phyloP scores from a whole-genome alignment of 2,797 vertebrate species.

The Enteromius paludinosus region DNA sequence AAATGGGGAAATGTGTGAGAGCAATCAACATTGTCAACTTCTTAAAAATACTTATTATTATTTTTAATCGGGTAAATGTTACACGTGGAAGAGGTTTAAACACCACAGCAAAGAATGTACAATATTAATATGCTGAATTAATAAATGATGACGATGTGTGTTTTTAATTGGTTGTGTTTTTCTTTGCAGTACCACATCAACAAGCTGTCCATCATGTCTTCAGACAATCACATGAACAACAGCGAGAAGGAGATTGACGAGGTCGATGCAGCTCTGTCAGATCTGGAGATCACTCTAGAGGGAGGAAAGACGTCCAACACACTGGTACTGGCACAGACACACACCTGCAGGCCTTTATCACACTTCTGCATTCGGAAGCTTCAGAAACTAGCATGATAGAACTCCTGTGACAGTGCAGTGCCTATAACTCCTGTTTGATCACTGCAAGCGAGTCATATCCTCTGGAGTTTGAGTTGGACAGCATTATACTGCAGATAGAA shows the following conservation, averaged over 20 bases:
- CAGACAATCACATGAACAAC: slow-evolving; percentile 98
- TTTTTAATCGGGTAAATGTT: neutral
- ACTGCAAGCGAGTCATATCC: neutral
- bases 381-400: neutral
- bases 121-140: neutral
- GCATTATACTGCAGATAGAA: neutral
- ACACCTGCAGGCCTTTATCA: neutral
- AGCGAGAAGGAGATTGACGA: slow-evolving; percentile 99
- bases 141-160: neutral
- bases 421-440: neutral
- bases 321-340: slow-evolving; percentile 78
- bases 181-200: slow-evolving; percentile 95
- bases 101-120: no score
- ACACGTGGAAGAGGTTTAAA: neutral
- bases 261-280: slow-evolving; percentile 95
- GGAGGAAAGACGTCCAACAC: slow-evolving; percentile 96
- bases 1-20: neutral
- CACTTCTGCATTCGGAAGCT: neutral
- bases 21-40: neutral
- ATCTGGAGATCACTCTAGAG: slow-evolving; percentile 97
- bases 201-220: slow-evolving; percentile 98
- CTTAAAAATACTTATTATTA: neutral
- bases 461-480: neutral
- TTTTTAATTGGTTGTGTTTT: neutral
- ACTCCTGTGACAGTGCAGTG: neutral